These are phyloP conservation scores for Yponomeuta plumbellus DNA, from an alignment of 2,888 invertebrate species.

Conservation along the genomic window DNA sequence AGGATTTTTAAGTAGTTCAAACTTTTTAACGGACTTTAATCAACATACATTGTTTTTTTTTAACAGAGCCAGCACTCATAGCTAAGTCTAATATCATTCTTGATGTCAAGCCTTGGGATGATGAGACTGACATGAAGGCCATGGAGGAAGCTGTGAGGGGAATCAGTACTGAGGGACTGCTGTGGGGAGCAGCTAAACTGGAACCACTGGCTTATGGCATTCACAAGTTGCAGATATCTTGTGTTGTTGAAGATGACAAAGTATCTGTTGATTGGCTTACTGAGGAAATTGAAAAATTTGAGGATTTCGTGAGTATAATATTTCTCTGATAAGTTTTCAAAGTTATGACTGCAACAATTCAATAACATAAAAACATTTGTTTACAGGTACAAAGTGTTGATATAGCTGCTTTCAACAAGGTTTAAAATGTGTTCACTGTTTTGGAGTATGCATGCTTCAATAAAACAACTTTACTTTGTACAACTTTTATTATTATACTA, in stretches of 20 bases:
- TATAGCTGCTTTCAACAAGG: constrained; percentile 96
- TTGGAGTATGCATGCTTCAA: not conserved
- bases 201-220: constrained; percentile 95
- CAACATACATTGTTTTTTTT: not conserved
- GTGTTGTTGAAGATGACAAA: constrained; percentile 97
- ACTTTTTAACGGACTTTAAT: too few species aligned
- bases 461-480: constrained; percentile 18
- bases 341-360: too few species aligned
- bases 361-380: constrained; percentile 20
- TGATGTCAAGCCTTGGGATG: constrained; percentile 95
- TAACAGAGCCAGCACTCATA: constrained; percentile 86
- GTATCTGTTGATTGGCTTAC: constrained; percentile 91
- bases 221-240: constrained; percentile 92
- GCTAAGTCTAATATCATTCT: constrained; percentile 96
- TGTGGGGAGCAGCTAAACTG: constrained; percentile 96
- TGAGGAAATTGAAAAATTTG: constrained; percentile 89
- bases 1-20: too few species aligned
- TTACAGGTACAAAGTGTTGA: constrained; percentile 91
- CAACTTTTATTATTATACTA: not conserved
- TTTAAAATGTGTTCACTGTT: constrained; percentile 66
- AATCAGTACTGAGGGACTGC: constrained; percentile 88
- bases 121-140: constrained; percentile 93
- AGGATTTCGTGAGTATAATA: constrained; percentile 82
- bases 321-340: not conserved
- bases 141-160: constrained; percentile 89